Evolutionary conservation across 1,140 invertebrate species (phyloP), one percentile per base, ranked within the genome.

Genomic region (Ips typographus): DNA sequence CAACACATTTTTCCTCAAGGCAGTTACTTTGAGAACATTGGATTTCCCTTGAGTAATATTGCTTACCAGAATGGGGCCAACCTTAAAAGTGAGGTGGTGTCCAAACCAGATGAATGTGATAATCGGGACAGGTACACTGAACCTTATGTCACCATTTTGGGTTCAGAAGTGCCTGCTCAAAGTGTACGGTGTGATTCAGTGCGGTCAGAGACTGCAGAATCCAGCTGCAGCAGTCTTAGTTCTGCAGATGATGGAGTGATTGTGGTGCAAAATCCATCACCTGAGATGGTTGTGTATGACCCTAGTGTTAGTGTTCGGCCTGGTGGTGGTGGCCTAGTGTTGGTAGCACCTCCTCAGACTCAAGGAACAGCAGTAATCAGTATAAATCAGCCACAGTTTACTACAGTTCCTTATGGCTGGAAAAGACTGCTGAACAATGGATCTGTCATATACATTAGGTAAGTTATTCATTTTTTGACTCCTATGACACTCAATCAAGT

Each of bases 401-500:
- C 82, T 60, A 78, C 78, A 57, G 82, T 86, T 60, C 85, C 85
- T 47, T 83, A 81, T 76, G 84, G 85, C 41, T 87, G 85, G 85
- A 84, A 83, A 72, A 79, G 85, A 68, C 73, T 84, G 40, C 73
- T 83, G 56, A 81, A 81, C 71, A 82, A 84, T 77, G 83, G 83
- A 71, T 77, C 77, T 65, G 78, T 87, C 66, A 79, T 85, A 51
- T 87, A 87, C 78, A 82, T 85, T 73, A 87, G 85, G 85, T 87
- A 78, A 79, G 76, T 72, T 2, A 49, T 22, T 22, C 0, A 22
- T 22, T 22, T 22, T 22, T 22, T 22, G 22, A 22, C 22, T 22
- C 22, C 22, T 22, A 22, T 22, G 22, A 22, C 43, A 47, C 4
- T 47, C 43, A n/a, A 22, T 22, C 22, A 22, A 22, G 22, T 22